Conservation (phyloP, 2,888 invertebrate species). For the Notodonta ziczac region DNA sequence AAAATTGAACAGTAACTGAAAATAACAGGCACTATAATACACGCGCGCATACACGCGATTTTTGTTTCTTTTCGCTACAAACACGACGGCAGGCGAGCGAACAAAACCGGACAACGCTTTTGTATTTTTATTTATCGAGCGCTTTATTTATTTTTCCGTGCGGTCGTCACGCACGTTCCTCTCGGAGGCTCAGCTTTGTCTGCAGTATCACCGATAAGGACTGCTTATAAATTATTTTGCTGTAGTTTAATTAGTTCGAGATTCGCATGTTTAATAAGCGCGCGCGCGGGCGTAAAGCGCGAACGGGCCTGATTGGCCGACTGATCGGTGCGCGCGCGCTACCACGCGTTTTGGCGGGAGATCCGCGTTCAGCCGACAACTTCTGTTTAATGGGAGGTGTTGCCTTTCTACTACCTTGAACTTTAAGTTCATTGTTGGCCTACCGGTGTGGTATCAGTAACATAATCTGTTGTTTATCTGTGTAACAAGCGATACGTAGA, state of each 20-base stretch:
- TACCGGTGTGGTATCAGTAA: background rate
- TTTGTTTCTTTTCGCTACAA: slow-evolving; percentile 51
- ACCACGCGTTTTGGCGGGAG: slow-evolving; percentile 67
- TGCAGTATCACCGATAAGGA: slow-evolving; percentile 50
- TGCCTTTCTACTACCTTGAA: slow-evolving; percentile 50
- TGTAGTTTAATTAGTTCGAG: slow-evolving; percentile 59
- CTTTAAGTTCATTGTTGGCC: slow-evolving; percentile 16
- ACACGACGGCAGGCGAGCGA: slow-evolving; percentile 50
- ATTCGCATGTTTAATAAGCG: slow-evolving; percentile 73
- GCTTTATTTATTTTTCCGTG: slow-evolving; percentile 51
- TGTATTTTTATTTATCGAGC: slow-evolving; percentile 60
- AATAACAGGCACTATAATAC: too few species aligned
- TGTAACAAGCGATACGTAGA: background rate
- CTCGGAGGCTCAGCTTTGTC: slow-evolving; percentile 56
- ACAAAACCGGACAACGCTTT: slow-evolving; percentile 67
- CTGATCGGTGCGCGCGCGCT: slow-evolving; percentile 38
- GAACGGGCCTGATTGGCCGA: slow-evolving; percentile 74
- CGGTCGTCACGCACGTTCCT: slow-evolving; percentile 58
- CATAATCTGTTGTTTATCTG: background rate
- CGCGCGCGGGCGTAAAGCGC: slow-evolving; percentile 71
- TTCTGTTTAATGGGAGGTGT: slow-evolving; percentile 37
- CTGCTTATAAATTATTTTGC: slow-evolving; percentile 67
- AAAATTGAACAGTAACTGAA: slow-evolving; percentile 36
- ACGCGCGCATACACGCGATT: slow-evolving; percentile 35
- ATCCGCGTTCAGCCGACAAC: slow-evolving; percentile 52